Conservation (phyloP, 2,888 invertebrate species). For the Iselma pallidipennis region DNA sequence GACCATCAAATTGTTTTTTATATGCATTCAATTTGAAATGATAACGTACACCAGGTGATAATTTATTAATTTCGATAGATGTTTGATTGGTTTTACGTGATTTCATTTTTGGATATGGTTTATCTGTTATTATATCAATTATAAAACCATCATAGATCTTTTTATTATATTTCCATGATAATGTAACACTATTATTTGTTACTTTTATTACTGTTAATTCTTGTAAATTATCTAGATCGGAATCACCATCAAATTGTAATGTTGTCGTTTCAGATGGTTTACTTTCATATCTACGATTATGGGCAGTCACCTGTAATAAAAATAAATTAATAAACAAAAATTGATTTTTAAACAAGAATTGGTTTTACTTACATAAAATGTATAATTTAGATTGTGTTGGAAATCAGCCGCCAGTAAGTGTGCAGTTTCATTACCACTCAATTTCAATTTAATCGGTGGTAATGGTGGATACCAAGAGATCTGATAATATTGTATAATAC, state of each 20-base stretch:
- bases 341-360: slow-evolving; percentile 10
- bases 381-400: slow-evolving; percentile 64
- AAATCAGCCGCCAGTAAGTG: slow-evolving; percentile 62
- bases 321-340: slow-evolving; percentile 12
- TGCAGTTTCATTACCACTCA: slow-evolving; percentile 56
- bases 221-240: slow-evolving; percentile 65
- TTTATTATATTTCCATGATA: slow-evolving; percentile 62
- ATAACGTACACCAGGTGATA: slow-evolving; percentile 58
- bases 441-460: slow-evolving; percentile 59
- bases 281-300: slow-evolving; percentile 66
- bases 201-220: slow-evolving; percentile 59
- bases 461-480: slow-evolving; percentile 67
- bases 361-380: slow-evolving; percentile 76
- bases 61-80: slow-evolving; percentile 53
- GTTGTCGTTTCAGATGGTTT: slow-evolving; percentile 62
- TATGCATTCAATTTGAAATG: slow-evolving; percentile 66
- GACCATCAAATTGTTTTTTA: slow-evolving; percentile 63
- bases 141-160: slow-evolving; percentile 50
- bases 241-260: slow-evolving; percentile 67
- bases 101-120: slow-evolving; percentile 62
- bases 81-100: slow-evolving; percentile 54
- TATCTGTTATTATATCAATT: slow-evolving; percentile 51
- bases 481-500: slow-evolving; percentile 65
- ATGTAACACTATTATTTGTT: slow-evolving; percentile 59
- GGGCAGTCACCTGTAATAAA: slow-evolving; percentile 65